Conservation (phyloP, 37 sponge, comb jelly and placozoan genomes). For the Aphrocallistes beatrix region DNA sequence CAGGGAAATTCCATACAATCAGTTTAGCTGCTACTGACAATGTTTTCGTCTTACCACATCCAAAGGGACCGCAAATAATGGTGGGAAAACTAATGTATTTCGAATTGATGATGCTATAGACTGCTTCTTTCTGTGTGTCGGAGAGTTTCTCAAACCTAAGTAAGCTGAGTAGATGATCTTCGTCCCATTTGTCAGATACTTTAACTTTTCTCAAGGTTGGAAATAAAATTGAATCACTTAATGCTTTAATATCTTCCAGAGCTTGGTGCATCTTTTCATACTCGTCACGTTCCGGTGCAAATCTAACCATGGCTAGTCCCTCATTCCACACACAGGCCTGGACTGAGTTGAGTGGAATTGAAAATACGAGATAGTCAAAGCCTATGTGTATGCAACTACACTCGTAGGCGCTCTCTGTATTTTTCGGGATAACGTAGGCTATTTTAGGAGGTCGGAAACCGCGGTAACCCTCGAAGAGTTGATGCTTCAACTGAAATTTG, state of each 20-base stretch:
- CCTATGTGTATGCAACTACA: not conserved
- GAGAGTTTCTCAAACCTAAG: not conserved
- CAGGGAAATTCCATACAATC: not conserved
- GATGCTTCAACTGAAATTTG: not conserved
- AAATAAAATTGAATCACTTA: not conserved
- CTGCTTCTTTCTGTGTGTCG: not conserved
- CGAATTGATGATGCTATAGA: not conserved
- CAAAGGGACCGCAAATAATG: not conserved
- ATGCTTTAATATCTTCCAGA: not conserved
- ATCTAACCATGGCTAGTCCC: not conserved
- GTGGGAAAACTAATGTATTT: not conserved
- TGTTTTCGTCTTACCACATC: not conserved
- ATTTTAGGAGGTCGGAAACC: not conserved
- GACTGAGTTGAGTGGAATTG: not conserved
- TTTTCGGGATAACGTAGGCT: not conserved
- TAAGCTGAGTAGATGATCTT: not conserved
- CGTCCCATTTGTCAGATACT: not conserved
- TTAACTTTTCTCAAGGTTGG: not conserved
- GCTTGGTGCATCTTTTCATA: not conserved
- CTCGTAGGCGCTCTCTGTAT: not conserved
- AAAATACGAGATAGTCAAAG: not conserved
- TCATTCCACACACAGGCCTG: not conserved
- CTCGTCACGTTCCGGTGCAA: not conserved
- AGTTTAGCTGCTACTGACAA: not conserved
- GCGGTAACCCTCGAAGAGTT: not conserved